Base-by-base conservation (phyloP, 2,888 invertebrate species). In the Helicoverpa assulta region DNA sequence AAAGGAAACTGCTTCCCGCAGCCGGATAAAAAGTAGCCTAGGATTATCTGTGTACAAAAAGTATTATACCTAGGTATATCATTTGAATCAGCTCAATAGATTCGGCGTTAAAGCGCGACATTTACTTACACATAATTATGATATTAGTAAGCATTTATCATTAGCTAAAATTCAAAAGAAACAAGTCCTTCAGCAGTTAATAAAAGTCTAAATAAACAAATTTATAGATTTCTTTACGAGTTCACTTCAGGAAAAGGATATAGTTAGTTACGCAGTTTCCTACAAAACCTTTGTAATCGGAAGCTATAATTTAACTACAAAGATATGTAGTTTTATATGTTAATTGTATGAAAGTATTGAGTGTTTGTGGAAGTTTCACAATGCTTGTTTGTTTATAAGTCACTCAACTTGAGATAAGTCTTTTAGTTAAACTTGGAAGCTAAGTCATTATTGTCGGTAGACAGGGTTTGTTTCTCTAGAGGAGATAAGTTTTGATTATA, bases 191-290 rank as follows among this genome's bases (percentile, higher is more conserved):
- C 26, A 7, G 14, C 43, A 47, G 54, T 33, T 16, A 40, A 33
- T 18, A 43, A n/a, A 50, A 8, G 5, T 43, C 37, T 65, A 26
- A 33, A 33, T 26, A 26, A 26, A 52, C 21, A 66, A 8, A 58
- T 69, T 68, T 62, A 74, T 78, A 40, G 54, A 66, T 68, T 62
- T 55, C 29, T 69, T 61, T 43, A 21, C n/a, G 54, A 33, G 56
- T 58, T 40, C 4, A 55, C 64, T 33, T 67, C 56, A 80, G 78
- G 76, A 76, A 82, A 78, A 57, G 84, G 81, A 77, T 68, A 73
- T 73, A 64, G 43, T 14, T 60, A 1, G 37, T 66, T 78, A 74
- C 51, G 6, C n/a, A 5, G 61, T 68, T 76, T 69, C 79, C 73
- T 65, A 37, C 53, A 64, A 47, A 65, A 70, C 80, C 82, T 76